Base-by-base conservation (phyloP, 2,888 invertebrate species). In the Clitarchus hookeri region DNA sequence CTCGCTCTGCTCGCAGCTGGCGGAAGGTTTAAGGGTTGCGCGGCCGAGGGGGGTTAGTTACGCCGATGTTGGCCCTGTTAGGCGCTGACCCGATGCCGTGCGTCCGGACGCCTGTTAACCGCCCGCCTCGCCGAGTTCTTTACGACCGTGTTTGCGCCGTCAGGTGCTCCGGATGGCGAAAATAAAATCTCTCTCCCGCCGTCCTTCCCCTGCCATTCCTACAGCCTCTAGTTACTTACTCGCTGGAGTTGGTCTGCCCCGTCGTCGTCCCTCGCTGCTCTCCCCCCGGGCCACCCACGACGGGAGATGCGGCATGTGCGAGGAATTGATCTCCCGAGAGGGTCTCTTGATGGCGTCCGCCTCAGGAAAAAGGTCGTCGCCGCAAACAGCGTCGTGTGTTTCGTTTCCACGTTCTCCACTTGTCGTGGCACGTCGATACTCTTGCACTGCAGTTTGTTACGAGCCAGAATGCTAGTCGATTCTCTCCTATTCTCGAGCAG, bases 301-400 rank as follows among this genome's bases (percentile, higher is more conserved):
- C 65, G 65, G 23, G 65, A 65, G 16, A 6, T 6, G 65, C 23
- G n/a, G 65, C 65, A 65, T 65, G 65, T 65, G 65, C 65, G 65
- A n/a, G 65, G 65, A 65, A 65, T 65, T 65, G 65, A 65, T 65
- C 65, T 65, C 65, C n/a, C 65, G 65, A 65, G 65, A 16, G 65
- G 23, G 65, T 3, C 65, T 11, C 23, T n/a, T 65, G 65, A 65
- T 65, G 65, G n/a, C 65, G 65, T 48, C 48, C 48, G 3, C 48
- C 16, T 11, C 48, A 2, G 48, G 48, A 0, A 11, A 0, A 48
- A 12, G 48, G 6, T 48, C 48, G 48, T 36, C 48, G 48, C 1
- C 65, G n/a, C 65, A 0, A 65, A 8, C 23, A 19, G 19, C 65
- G 65, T 23, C 65, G 23, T 19, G 13, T 53, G 65, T n/a, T 65